Conservation (phyloP, 1,140 invertebrate genomes). For the Ips nitidus region DNA sequence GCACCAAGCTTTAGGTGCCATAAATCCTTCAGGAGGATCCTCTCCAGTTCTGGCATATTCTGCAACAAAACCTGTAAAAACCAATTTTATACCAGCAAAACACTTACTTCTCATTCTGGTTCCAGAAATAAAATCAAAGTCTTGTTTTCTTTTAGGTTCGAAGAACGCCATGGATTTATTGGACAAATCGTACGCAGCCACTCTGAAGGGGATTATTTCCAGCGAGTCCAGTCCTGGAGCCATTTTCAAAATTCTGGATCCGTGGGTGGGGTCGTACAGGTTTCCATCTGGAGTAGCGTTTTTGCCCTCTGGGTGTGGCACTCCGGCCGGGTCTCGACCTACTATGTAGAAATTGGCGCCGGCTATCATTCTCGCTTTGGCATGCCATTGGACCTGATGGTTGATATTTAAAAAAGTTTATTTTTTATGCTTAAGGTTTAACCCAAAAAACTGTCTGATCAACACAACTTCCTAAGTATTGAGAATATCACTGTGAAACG, state of each 20-base stretch:
- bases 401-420: background rate
- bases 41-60: slow-evolving; percentile 77
- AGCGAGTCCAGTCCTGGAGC: slow-evolving; percentile 87
- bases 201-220: slow-evolving; percentile 96
- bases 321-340: slow-evolving; percentile 95
- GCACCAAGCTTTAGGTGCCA: slow-evolving; percentile 93
- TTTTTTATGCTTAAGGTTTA: background rate
- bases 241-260: slow-evolving; percentile 86
- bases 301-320: slow-evolving; percentile 83
- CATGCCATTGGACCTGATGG: slow-evolving; percentile 91
- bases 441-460: no score
- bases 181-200: slow-evolving; percentile 93
- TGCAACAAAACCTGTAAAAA: slow-evolving; percentile 22
- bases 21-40: slow-evolving; percentile 95
- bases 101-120: slow-evolving; percentile 83
- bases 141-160: slow-evolving; percentile 81
- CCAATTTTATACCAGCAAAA: background rate
- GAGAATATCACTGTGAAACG: no score
- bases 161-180: slow-evolving; percentile 92
- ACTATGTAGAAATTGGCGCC: slow-evolving; percentile 99
- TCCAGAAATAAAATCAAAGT: slow-evolving; percentile 98
- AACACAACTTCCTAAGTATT: no score
- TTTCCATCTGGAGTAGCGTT: slow-evolving; percentile 70
- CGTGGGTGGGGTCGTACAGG: slow-evolving; percentile 93
- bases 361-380: slow-evolving; percentile 88